Base-by-base conservation (phyloP, 1,140 invertebrate genomes). In the Druon quercuslanigerum region DNA sequence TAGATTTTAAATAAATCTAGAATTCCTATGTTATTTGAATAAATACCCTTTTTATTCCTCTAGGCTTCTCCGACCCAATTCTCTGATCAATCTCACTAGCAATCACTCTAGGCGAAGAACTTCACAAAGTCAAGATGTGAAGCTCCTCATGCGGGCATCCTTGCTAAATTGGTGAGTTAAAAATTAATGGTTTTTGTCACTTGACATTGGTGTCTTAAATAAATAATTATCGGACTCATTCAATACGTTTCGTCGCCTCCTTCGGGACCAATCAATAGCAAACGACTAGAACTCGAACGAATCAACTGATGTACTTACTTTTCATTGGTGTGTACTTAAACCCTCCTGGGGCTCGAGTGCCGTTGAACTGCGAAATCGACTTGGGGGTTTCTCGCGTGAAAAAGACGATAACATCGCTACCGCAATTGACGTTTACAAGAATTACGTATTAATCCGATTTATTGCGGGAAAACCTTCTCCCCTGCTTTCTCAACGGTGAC, bases 181-280 rank as follows among this genome's bases (percentile, higher is more conserved):
- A 82, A 82, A 82, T 82, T 78, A 76, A 76, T 52, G 80, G 70
- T 83, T 78, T 76, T 81, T 82, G 77, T 80, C 74, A 70, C 33
- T 54, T 71, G 20, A 51, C 40, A 72, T 81, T 73, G 57, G 56
- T 52, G 25, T 71, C 73, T 79, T 87, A 83, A 86, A 87, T 86
- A 87, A 87, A 84, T 86, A 86, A 87, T 82, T 73, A 60, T 57
- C 75, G n/a, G 60, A 72, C 82, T 73, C 57, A 60, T 60, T 60
- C 12, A 60, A 20, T 60, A 33, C 57, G 57, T 40, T 25, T 11
- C 9, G 80, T 81, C 79, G 77, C 57, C n/a, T 60, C 76, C 76
- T 50, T 50, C 51, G 71, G 33, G 74, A 70, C 33, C 84, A 80
- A 85, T 84, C 85, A 82, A 86, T 84, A 77, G 57, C 76, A 77